These are phyloP conservation scores for Notocelia uddmanniana DNA, from an alignment of 2,888 invertebrate genomes.

Conservation along the genomic window DNA sequence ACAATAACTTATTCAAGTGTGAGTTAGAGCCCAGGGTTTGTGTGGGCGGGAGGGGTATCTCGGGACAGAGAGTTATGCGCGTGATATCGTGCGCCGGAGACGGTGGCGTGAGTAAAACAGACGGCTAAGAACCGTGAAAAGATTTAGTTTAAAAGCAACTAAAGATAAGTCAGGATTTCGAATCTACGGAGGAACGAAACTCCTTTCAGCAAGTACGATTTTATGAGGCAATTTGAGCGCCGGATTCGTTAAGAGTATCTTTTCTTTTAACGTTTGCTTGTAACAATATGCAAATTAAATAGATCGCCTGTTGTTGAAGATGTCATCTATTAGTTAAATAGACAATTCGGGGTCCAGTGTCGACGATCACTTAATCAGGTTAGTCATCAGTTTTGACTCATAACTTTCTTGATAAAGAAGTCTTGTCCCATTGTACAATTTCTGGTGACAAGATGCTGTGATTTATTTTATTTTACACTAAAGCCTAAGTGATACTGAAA, in stretches of 20 bases:
- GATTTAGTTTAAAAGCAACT: slow-evolving; percentile 27
- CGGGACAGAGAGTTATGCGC: slow-evolving; percentile 53
- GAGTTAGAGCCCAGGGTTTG: slow-evolving; percentile 80
- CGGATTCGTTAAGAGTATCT: background rate
- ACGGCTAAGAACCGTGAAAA: background rate
- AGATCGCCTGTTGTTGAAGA: background rate
- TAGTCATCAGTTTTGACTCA: no score
- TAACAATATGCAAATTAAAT: background rate
- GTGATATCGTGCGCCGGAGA: slow-evolving; percentile 33
- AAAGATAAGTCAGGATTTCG: slow-evolving; percentile 11
- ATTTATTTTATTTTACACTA: no score
- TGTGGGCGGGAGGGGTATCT: slow-evolving; percentile 70
- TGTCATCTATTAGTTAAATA: background rate
- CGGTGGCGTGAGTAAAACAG: slow-evolving; percentile 27
- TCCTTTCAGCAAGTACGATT: slow-evolving; percentile 8
- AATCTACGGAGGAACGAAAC: background rate
- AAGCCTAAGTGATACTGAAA: no score
- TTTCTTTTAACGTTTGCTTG: background rate
- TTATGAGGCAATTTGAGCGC: background rate
- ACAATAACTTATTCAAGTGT: slow-evolving; percentile 78
- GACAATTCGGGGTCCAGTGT: no score
- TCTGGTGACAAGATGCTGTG: no score
- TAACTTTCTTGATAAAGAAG: no score
- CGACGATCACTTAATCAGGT: no score
- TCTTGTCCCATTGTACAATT: no score